phyloP scores from a whole-genome alignment of 2,888 invertebrate genomes.

The Mystacides longicornis region DNA sequence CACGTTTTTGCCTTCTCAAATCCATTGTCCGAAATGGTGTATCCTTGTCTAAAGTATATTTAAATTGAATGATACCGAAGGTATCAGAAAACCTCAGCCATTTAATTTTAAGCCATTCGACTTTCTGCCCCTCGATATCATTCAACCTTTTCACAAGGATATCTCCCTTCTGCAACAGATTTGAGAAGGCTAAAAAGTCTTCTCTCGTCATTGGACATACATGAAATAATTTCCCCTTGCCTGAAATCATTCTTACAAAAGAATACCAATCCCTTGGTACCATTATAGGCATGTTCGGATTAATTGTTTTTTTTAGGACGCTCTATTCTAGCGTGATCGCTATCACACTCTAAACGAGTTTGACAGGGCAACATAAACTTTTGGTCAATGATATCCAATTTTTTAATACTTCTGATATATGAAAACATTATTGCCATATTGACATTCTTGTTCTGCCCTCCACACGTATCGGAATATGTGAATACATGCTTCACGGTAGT shows the following conservation, averaged over 20 bases:
- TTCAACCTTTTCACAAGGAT: background rate
- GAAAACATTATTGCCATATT: background rate
- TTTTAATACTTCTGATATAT: background rate
- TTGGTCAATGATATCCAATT: background rate
- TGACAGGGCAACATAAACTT: background rate
- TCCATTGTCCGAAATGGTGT: background rate
- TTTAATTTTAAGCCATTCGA: constrained; percentile 2
- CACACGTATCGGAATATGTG: constrained; percentile 1
- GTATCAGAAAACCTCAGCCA: background rate
- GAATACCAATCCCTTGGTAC: constrained; percentile 2
- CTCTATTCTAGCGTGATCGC: background rate
- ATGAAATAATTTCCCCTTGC: background rate
- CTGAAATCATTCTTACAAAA: background rate
- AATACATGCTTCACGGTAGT: background rate
- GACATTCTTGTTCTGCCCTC: background rate
- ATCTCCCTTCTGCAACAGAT: background rate
- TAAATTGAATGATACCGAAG: background rate
- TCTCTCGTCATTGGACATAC: background rate
- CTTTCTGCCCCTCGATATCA: background rate
- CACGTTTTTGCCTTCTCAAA: background rate
- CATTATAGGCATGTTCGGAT: background rate
- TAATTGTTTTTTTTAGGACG: background rate
- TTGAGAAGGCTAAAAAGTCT: background rate
- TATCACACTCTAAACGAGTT: background rate
- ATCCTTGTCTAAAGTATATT: constrained; percentile 1